These are phyloP conservation scores for Capreolus pygargus DNA, from an alignment of 2,113 vertebrate species.

Conservation along the genomic window DNA sequence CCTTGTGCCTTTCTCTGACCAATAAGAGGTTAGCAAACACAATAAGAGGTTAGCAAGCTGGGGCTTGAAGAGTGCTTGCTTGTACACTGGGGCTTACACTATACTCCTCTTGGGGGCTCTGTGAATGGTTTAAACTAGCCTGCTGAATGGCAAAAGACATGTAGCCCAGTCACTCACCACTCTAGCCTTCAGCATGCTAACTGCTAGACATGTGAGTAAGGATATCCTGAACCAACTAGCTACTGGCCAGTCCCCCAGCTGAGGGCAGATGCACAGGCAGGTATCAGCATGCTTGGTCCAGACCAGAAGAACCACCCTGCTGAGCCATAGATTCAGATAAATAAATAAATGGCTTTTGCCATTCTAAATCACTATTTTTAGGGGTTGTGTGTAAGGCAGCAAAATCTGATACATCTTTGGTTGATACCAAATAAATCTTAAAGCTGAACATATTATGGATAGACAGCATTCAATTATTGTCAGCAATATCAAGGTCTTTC, in stretches of 20 bases:
- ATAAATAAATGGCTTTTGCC: background rate
- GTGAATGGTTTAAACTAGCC: background rate
- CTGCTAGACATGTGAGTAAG: background rate
- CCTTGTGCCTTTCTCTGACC: background rate
- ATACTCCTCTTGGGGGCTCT: background rate
- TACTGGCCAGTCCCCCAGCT: background rate
- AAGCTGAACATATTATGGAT: background rate
- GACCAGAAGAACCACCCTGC: background rate
- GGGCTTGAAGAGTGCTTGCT: background rate
- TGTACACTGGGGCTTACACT: background rate
- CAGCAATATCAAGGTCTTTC: background rate
- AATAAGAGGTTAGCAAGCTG: background rate
- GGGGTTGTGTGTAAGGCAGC: background rate
- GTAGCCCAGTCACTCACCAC: background rate
- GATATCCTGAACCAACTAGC: background rate
- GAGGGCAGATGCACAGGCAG: background rate
- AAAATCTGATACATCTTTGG: background rate
- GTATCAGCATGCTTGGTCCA: background rate
- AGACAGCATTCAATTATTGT: background rate
- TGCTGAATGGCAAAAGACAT: background rate
- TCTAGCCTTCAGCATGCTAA: background rate
- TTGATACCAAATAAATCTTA: background rate
- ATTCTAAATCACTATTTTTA: background rate
- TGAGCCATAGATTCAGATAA: background rate
- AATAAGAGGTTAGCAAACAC: background rate